A percentile compares a stretch with the other conserved stretches of the same genome.
Conservation (phyloP, 2,888 invertebrate genomes). For the Eurois occulta region DNA sequence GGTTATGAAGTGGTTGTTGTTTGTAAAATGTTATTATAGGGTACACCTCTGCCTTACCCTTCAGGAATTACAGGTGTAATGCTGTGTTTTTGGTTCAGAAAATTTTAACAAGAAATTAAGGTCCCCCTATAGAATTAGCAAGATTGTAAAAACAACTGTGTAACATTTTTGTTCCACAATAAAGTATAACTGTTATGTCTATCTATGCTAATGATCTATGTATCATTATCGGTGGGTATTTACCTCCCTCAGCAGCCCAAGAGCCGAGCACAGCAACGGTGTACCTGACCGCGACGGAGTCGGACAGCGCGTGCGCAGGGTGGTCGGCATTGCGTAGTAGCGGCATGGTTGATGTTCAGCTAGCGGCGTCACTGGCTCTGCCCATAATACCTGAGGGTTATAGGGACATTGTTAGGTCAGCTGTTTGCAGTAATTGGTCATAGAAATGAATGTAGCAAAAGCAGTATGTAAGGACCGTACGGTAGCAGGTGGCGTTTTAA, state of each 20-base stretch:
- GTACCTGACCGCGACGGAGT: slow-evolving; percentile 82
- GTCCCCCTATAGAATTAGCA: background rate
- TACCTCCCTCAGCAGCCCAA: slow-evolving; percentile 86
- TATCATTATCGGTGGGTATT: background rate
- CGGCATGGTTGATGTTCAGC: slow-evolving; percentile 79
- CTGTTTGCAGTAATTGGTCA: background rate
- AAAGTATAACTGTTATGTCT: background rate
- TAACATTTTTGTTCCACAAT: background rate
- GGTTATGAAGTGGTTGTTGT: background rate
- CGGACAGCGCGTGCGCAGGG: slow-evolving; percentile 77
- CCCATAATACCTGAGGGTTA: slow-evolving; percentile 78
- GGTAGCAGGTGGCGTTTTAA: background rate
- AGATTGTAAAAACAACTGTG: background rate
- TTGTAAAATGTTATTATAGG: background rate
- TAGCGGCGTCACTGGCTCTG: slow-evolving; percentile 62
- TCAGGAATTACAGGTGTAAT: too few relatives aligned
- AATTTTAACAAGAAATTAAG: background rate
- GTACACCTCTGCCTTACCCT: too few relatives aligned
- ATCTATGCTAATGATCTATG: background rate
- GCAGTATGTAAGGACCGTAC: background rate
- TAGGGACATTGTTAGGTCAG: slow-evolving; percentile 5
- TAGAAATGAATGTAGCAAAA: background rate
- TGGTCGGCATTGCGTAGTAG: slow-evolving; percentile 84
- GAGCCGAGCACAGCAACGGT: slow-evolving; percentile 84
- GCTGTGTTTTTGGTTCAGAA: background rate